Conservation (phyloP, 2,888 invertebrate genomes). For the Philonicus albiceps region DNA sequence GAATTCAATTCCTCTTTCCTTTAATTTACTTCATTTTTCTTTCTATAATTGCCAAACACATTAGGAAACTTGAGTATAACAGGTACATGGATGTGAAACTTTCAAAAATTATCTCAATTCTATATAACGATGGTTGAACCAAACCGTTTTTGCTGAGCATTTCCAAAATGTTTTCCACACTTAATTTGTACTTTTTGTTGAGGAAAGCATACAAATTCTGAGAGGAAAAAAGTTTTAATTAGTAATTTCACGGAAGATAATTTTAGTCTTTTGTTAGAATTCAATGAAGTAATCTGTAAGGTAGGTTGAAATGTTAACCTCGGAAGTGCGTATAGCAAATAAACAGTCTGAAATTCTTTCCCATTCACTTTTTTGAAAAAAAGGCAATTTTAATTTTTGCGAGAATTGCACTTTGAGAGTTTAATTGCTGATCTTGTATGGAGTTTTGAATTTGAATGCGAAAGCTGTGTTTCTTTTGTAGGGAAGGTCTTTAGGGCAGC, state of each 20-base stretch:
- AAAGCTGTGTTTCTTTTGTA: background rate
- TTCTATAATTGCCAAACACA: background rate
- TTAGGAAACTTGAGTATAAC: background rate
- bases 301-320: background rate
- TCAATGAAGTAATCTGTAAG: background rate
- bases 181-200: background rate
- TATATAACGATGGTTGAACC: background rate
- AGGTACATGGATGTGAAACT: background rate
- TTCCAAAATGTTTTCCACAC: background rate
- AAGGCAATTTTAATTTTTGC: background rate
- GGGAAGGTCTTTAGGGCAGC: background rate
- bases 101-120: background rate
- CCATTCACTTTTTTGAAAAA: background rate
- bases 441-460: background rate
- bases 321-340: background rate
- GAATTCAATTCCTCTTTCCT: too few species aligned
- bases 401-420: background rate
- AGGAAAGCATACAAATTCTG: background rate
- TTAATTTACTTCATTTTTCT: background rate
- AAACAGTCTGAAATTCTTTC: background rate
- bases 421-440: background rate
- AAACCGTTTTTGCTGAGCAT: background rate
- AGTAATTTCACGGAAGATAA: background rate
- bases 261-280: background rate
- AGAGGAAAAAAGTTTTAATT: background rate